phyloP scores from a whole-genome alignment of 2,888 invertebrate species.

The Ypsolopha scabrella region DNA sequence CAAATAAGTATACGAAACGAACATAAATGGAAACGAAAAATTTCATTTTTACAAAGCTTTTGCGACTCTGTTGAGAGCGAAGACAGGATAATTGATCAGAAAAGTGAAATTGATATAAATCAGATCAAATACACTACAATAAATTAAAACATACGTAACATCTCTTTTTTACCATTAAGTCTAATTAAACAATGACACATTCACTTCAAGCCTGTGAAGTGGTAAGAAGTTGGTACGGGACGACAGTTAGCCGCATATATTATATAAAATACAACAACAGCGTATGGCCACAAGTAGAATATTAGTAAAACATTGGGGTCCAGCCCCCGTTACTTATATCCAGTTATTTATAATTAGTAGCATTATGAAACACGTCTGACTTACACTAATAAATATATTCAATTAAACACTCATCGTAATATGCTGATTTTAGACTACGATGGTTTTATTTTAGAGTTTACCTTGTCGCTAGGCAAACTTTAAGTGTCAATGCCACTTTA shows the following conservation, averaged over 20 bases:
- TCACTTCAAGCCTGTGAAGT: conserved; percentile 20
- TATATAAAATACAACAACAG: conserved; percentile 58
- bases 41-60: too few relatives aligned
- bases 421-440: too few relatives aligned
- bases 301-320: conserved; percentile 33
- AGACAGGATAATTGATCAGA: too few relatives aligned
- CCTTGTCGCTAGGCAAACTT: too few relatives aligned
- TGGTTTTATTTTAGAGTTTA: too few relatives aligned
- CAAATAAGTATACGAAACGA: neutral
- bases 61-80: too few relatives aligned
- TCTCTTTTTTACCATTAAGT: neutral
- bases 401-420: too few relatives aligned
- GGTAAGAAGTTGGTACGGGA: conserved; percentile 31
- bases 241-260: conserved; percentile 27
- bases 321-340: conserved; percentile 43
- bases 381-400: too few relatives aligned
- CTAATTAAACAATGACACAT: conserved; percentile 25
- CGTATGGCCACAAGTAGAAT: conserved; percentile 27
- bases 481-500: too few relatives aligned
- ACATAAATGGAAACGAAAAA: too few relatives aligned
- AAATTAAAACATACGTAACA: conserved; percentile 3
- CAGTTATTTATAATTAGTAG: too few relatives aligned
- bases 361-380: too few relatives aligned
- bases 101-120: neutral
- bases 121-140: conserved; percentile 3